These are phyloP conservation scores for Aquatica leii DNA, from an alignment of 2,888 invertebrate genomes.

Conservation along the genomic window DNA sequence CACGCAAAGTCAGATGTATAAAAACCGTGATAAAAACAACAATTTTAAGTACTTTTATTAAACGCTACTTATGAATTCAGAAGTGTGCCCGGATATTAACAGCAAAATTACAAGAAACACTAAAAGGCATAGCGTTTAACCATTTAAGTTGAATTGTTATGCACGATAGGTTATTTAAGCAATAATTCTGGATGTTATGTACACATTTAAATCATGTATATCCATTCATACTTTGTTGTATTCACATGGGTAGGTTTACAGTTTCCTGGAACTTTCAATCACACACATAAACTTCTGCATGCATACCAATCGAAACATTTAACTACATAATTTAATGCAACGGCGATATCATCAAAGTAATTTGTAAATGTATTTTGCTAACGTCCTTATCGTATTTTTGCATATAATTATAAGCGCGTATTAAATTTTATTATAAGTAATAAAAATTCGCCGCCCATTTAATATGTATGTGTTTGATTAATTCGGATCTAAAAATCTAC, in stretches of 20 bases:
- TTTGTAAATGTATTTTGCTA: conserved; percentile 17
- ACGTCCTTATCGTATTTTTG: conserved; percentile 1
- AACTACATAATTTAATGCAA: conserved; percentile 20
- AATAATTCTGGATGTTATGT: conserved; percentile 41
- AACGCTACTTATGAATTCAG: conserved; percentile 36
- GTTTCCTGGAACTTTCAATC: conserved; percentile 40
- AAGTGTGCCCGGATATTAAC: conserved; percentile 40
- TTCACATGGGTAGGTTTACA: conserved; percentile 39
- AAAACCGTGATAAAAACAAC: too few species aligned
- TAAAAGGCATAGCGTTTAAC: conserved; percentile 30
- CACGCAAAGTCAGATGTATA: too few species aligned
- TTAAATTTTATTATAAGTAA: background rate
- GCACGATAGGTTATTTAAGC: conserved; percentile 42
- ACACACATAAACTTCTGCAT: conserved; percentile 37
- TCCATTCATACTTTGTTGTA: conserved; percentile 37
- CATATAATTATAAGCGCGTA: background rate
- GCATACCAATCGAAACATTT: conserved; percentile 38
- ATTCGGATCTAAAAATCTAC: too few species aligned
- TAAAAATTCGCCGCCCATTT: too few species aligned
- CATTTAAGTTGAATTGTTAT: conserved; percentile 39
- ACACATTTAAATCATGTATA: conserved; percentile 36
- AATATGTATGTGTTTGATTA: too few species aligned
- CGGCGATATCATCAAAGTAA: conserved; percentile 17
- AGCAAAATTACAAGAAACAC: conserved; percentile 42
- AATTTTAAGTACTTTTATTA: too few species aligned